Evolutionary conservation across 2,888 invertebrate species (phyloP).

Genomic region (Sinodicranocentrus sp.): DNA sequence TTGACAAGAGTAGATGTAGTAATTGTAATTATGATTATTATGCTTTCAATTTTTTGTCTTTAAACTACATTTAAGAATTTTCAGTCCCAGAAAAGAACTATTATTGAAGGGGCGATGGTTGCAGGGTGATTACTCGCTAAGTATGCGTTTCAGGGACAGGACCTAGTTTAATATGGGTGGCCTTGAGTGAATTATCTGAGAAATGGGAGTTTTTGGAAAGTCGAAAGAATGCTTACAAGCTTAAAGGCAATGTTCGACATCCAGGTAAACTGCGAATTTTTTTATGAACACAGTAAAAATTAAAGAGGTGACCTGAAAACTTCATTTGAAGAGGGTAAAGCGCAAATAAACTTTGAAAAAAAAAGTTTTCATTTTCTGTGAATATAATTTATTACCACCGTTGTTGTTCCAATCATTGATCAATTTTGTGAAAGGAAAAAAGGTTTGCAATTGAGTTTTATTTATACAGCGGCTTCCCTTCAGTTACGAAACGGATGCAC

Average conservation of each 20-base stretch:
- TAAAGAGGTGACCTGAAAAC: too few relatives aligned
- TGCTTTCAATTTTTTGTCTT: conserved; percentile 8
- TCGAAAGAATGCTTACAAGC: not conserved
- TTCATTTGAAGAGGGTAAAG: too few relatives aligned
- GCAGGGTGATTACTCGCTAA: not conserved
- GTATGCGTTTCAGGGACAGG: conserved; percentile 41
- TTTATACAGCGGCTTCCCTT: too few relatives aligned
- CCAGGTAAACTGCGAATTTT: not conserved
- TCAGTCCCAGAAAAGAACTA: not conserved
- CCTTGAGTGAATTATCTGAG: not conserved
- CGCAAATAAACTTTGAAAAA: too few relatives aligned
- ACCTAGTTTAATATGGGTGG: conserved; percentile 44
- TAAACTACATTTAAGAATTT: not conserved
- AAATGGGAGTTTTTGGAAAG: not conserved
- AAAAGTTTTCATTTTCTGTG: too few relatives aligned
- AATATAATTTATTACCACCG: too few relatives aligned
- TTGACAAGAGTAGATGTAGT: not conserved
- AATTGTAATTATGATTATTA: conserved; percentile 7
- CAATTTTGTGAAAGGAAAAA: too few relatives aligned
- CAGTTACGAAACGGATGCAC: too few relatives aligned
- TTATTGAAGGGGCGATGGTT: not conserved
- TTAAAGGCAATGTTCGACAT: not conserved
- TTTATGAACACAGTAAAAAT: too few relatives aligned
- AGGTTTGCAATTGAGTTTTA: too few relatives aligned
- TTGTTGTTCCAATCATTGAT: too few relatives aligned